Base-by-base conservation (phyloP, 2,113 vertebrate species). In the Boleophthalmus pectinirostris region DNA sequence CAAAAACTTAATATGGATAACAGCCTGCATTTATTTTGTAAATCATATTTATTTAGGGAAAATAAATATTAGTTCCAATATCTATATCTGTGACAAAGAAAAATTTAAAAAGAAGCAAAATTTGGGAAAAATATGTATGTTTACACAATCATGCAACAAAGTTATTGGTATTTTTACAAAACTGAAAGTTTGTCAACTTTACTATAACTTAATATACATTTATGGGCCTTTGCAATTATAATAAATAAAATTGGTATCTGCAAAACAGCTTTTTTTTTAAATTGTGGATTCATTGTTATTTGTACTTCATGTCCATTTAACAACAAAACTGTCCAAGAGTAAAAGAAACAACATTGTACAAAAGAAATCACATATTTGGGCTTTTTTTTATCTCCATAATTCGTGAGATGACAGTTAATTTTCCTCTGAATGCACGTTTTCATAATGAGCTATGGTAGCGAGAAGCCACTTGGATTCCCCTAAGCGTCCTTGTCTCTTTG, bases 21-120 rank as follows among this genome's bases (percentile, higher is more conserved):
- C 82, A 80, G 13, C 14, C 56, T 58, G 83, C 76, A 51, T 66
- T 86, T 88, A 29, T 29, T 29, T 29, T 29, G 4, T 29, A 29
- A 88, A 88, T 82, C 83, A 73, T 76, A 4, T 85, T 88, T 88
- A 84, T 82, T 71, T 72, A 20, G 38, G 8, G 0, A 43, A 10
- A 43, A 8, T 6, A 43, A 8, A 43, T 43, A 11, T 43, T 10
- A 43, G 38, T 9, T 43, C 38, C 8, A 38, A 43, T 43, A 43
- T 43, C 38, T 8, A 8, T 9, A 43, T 43, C 38, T 43, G 8
- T 10, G 9, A 43, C 8, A 43, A 43, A 29, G 29, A 29, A 29
- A 29, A 29, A 29, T n/a, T n/a, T n/a, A 29, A 4, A 29, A 29
- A 29, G 29, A 29, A 29, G 29, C 29, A 29, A 29, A 29, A 29